These are phyloP conservation scores for Euspilapteryx auroguttella DNA, from an alignment of 2,888 invertebrate species.

Conservation along the genomic window DNA sequence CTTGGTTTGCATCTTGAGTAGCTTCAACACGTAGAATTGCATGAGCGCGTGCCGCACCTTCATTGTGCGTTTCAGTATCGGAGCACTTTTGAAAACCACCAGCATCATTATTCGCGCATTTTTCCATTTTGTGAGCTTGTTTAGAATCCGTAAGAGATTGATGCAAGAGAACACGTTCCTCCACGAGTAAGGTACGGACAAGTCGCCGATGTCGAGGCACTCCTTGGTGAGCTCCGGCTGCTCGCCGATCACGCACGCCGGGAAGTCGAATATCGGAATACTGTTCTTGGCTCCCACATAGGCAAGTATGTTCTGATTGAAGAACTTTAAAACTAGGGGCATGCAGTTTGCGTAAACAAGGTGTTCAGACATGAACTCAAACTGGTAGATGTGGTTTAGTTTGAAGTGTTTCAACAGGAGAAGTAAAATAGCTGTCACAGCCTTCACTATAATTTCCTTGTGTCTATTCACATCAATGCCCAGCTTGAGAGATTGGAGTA, in stretches of 20 bases:
- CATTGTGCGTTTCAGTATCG: slow-evolving; percentile 93
- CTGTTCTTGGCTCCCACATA: slow-evolving; percentile 94
- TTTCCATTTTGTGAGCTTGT: slow-evolving; percentile 99
- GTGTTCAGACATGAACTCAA: slow-evolving; percentile 99
- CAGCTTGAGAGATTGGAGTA: slow-evolving; percentile 90
- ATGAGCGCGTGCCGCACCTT: slow-evolving; percentile 96
- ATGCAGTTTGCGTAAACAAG: slow-evolving; percentile 99
- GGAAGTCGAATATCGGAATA: slow-evolving; percentile 93
- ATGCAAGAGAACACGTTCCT: slow-evolving; percentile 98
- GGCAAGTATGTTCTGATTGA: slow-evolving; percentile 95
- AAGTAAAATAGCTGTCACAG: slow-evolving; percentile 86
- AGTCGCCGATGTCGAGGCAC: slow-evolving; percentile 83
- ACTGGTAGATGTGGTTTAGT: slow-evolving; percentile 96
- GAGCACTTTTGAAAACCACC: slow-evolving; percentile 99
- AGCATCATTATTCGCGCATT: slow-evolving; percentile 99
- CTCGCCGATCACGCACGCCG: slow-evolving; percentile 93
- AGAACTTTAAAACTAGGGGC: slow-evolving; percentile 95
- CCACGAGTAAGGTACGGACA: slow-evolving; percentile 88
- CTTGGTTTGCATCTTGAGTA: slow-evolving; percentile 99
- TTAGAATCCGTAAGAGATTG: slow-evolving; percentile 92
- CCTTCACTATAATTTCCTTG: slow-evolving; percentile 98
- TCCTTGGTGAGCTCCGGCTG: slow-evolving; percentile 92
- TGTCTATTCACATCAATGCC: slow-evolving; percentile 98
- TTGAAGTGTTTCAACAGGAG: slow-evolving; percentile 96
- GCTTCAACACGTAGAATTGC: slow-evolving; percentile 96